A percentile compares a stretch with the other conserved stretches of the same genome.
phyloP scores from a whole-genome alignment of 2,888 invertebrate genomes.

The Junonia oenone region DNA sequence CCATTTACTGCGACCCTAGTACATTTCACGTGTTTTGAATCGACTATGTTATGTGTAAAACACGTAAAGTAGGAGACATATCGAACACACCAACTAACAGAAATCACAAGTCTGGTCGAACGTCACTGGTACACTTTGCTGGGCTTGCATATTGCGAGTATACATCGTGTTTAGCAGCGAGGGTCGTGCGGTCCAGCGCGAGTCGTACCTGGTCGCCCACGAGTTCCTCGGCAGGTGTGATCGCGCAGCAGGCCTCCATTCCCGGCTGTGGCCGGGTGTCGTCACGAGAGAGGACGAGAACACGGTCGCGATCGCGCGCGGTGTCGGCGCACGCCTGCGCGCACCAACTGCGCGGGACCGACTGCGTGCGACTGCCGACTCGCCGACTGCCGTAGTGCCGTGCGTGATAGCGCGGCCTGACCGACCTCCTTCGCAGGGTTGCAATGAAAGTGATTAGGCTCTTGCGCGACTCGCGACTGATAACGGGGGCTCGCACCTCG shows the following conservation, averaged over 20 bases:
- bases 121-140: slow-evolving; percentile 18
- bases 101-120: slow-evolving; percentile 15
- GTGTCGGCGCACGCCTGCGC: slow-evolving; percentile 38
- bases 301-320: slow-evolving; percentile 27
- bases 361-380: slow-evolving; percentile 35
- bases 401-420: slow-evolving; percentile 50
- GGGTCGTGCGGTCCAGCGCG: not conserved
- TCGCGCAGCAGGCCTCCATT: slow-evolving; percentile 73
- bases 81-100: slow-evolving; percentile 15
- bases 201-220: slow-evolving; percentile 72
- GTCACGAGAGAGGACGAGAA: slow-evolving; percentile 32
- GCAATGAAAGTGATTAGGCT: slow-evolving; percentile 74
- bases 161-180: not conserved
- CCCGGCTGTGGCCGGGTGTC: slow-evolving; percentile 62
- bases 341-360: slow-evolving; percentile 39
- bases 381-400: slow-evolving; percentile 29
- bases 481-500: slow-evolving; percentile 54
- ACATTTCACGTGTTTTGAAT: slow-evolving; percentile 17
- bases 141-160: slow-evolving; percentile 10
- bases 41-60: slow-evolving; percentile 13
- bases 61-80: slow-evolving; percentile 14
- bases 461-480: slow-evolving; percentile 67
- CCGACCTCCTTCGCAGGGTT: slow-evolving; percentile 68
- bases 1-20: slow-evolving; percentile 5
- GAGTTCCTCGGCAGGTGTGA: slow-evolving; percentile 71